Base-by-base conservation (phyloP, 2,888 invertebrate genomes). In the Drosophila mercatorum region DNA sequence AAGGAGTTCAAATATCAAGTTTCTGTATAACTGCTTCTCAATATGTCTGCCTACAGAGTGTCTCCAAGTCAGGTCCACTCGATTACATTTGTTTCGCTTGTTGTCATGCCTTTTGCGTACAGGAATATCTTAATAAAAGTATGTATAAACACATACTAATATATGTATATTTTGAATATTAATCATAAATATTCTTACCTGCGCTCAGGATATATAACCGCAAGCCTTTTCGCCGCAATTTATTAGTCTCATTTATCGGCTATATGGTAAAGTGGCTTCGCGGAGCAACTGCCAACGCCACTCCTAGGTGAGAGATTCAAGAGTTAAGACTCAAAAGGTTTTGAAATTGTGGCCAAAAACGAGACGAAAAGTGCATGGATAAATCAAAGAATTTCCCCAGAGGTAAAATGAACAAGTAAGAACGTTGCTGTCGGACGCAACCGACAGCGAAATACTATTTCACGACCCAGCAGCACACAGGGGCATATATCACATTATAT, bases 201-300 rank as follows among this genome's bases (percentile, higher is more conserved):
- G 34, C 52, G 46, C 60, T 55, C 58, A 41, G 46, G 7, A 31
- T 59, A 31, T 56, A 51, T 34, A 43, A 44, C 56, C 44, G 2
- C 59, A 61, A 63, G 63, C 56, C 47, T 51, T 60, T 65, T 41
- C 36, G 44, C 49, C 52, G 40, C 22, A 53, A 55, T 55, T 58
- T 70, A 68, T 80, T 76, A 85, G 81, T 74, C 60, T 74, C 46
- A 82, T 85, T 78, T 72, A 78, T 72, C 64, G 70, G 72, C 41
- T 66, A 53, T 62, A 52, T 57, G 17, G 60, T 40, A 53, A 49
- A 78, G 57, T 22, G 62, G 47, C 67, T 65, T 22, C 22, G 22
- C 2, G 22, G 17, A 17, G 22, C 22, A 22, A 22, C 22, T 22
- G 22, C 22, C 17, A 12, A 6, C 4, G n/a, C 36, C 28, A 4